phyloP scores from a whole-genome alignment of 2,888 invertebrate species.

The Monopis laevigella region DNA sequence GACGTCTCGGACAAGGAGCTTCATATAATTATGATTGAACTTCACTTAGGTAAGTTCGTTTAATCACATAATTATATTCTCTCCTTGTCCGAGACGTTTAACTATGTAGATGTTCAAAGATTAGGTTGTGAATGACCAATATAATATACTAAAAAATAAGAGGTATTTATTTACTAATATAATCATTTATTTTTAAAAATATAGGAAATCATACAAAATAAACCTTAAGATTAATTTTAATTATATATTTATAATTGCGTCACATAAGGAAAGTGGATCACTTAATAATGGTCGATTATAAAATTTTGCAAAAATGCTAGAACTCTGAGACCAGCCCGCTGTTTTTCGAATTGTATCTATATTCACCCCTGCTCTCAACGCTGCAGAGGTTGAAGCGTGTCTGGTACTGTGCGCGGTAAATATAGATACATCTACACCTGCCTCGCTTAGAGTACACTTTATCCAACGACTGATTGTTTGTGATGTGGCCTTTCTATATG shows the following conservation, averaged over 20 bases:
- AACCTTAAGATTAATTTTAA: too few species aligned
- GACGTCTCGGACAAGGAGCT: slow-evolving; percentile 14
- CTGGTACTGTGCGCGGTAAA: slow-evolving; percentile 20
- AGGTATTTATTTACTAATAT: too few species aligned
- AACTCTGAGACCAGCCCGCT: slow-evolving; percentile 20
- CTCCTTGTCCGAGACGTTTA: slow-evolving; percentile 7
- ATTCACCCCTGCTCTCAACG: slow-evolving; percentile 18
- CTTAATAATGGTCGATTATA: slow-evolving; percentile 17
- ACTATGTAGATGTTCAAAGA: slow-evolving; percentile 2
- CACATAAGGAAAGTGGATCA: not conserved
- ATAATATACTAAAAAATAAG: not conserved
- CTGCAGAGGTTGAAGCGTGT: slow-evolving; percentile 23
- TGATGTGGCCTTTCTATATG: slow-evolving; percentile 13
- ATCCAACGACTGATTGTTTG: slow-evolving; percentile 22
- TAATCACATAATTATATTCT: slow-evolving; percentile 12
- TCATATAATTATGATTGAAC: slow-evolving; percentile 17
- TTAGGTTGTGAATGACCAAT: not conserved
- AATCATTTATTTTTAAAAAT: too few species aligned
- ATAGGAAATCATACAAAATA: too few species aligned
- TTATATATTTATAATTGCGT: not conserved
- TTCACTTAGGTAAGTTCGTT: slow-evolving; percentile 16
- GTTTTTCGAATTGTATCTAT: slow-evolving; percentile 20
- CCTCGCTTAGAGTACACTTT: slow-evolving; percentile 14
- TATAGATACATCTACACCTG: slow-evolving; percentile 18
- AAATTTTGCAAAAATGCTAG: slow-evolving; percentile 20